Base-by-base conservation (phyloP, 1,140 invertebrate species). In the Coenobita brevimanus region DNA sequence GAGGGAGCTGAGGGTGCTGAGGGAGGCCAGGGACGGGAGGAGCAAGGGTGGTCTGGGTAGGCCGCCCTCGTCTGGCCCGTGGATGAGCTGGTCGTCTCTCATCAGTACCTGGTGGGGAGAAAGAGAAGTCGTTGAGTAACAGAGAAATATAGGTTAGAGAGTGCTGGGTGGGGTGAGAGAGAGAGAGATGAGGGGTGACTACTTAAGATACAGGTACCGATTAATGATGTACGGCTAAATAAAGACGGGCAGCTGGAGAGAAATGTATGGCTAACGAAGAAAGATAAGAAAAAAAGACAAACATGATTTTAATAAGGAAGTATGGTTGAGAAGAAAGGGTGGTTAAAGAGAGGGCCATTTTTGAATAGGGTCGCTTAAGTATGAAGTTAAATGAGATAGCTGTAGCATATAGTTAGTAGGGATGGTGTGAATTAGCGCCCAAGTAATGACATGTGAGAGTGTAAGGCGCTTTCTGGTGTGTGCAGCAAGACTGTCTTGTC, bases 11-110 rank as follows among this genome's bases (percentile, higher is more conserved):
- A 87, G 84, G 41, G 84, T 79, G n/a, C 84, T 87, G 60, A 87
- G 84, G 30, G 84, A 79, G 76, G 75, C 76, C n/a, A 87, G 84
- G 27, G 84, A 87, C 15, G 84, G 84, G 15, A 87, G 84, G 24
- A 87, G 76, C n/a, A 87, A 75, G 1, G 84, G 75, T n/a, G 84
- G 84, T 15, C 84, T 57, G 10, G 84, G 83, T 8, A 87, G 43
- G 17, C 75, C 88, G n/a, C 75, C 88, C 27, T 84, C 91, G 62
- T 91, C 91, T 0, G 92, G 91, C 57, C 91, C 91, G 87, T 92
- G 92, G 10, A 93, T 80, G 46, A 92, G 89, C 89, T 94, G 93
- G 82, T 97, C 96, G 89, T 97, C 96, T 84, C 97, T 96, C 1
- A 98, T 97, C 30, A 98, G 92, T 0, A 98, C 83, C 83, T 86